A percentile compares a stretch with the other conserved stretches of the same genome.
Evolutionary conservation across 2,113 vertebrate species (phyloP).

Genomic region (Pachycephala philippinensis): DNA sequence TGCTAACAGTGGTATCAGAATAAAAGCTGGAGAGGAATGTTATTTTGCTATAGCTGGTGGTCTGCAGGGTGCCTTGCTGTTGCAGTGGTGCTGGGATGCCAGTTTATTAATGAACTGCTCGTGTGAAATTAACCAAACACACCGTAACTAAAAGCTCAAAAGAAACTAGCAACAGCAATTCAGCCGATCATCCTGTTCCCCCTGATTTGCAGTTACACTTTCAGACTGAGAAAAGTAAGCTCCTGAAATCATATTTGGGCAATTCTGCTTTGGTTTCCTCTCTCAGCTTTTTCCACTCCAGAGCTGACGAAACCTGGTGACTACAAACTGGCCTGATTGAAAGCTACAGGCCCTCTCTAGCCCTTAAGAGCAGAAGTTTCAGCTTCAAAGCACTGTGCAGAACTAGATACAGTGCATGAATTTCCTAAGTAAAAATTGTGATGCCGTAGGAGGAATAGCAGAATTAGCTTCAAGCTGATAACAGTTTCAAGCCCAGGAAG

Average conservation of each 20-base stretch:
- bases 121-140: neutral
- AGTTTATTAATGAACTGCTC: neutral
- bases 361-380: neutral
- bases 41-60: neutral
- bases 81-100: neutral
- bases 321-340: neutral
- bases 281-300: neutral
- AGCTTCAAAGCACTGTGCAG: neutral
- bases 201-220: neutral
- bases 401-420: neutral
- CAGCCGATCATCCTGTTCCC: neutral
- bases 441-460: neutral
- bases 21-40: neutral
- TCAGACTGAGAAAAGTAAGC: neutral
- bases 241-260: neutral
- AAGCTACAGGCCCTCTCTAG: neutral
- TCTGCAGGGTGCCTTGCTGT: neutral
- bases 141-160: neutral
- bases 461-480: slow-evolving; percentile 4
- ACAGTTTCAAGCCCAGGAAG: neutral
- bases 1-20: neutral
- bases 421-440: neutral
- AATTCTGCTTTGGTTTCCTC: neutral
- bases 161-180: neutral
- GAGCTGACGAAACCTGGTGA: neutral